These are phyloP conservation scores for Callipepla californica DNA, from an alignment of 2,113 vertebrate species.

Conservation along the genomic window DNA sequence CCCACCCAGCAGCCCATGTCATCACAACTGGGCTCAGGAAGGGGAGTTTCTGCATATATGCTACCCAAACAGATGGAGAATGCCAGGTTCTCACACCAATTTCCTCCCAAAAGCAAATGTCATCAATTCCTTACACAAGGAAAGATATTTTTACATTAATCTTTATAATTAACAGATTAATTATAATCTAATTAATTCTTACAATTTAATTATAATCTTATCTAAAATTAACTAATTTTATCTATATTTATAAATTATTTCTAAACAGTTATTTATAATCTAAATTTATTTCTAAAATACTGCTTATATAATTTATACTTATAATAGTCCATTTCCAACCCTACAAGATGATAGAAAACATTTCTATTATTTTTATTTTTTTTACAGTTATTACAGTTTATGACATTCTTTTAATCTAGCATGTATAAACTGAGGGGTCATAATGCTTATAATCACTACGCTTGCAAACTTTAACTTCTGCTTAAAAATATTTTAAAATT, in stretches of 20 bases:
- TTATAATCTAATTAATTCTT: not conserved
- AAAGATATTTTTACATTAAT: not conserved
- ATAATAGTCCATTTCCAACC: not conserved
- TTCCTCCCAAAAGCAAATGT: rapidly evolving
- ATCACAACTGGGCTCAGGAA: rapidly evolving
- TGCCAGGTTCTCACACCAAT: rapidly evolving
- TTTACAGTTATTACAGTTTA: not conserved
- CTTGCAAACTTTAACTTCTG: not conserved
- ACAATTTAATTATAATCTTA: not conserved
- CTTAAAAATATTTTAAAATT: not conserved
- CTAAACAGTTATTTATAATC: not conserved
- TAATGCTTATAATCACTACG: not conserved
- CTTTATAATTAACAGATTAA: not conserved
- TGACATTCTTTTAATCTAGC: not conserved
- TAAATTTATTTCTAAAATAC: not conserved
- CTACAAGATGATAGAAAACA: no score
- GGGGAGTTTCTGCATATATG: not conserved
- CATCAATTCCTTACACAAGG: not conserved
- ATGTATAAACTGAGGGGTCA: not conserved
- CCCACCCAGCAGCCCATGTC: not conserved
- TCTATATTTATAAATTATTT: not conserved
- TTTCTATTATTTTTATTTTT: no score
- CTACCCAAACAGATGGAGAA: not conserved
- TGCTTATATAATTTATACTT: not conserved
- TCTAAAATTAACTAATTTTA: not conserved